Evolutionary conservation across 2,888 invertebrate species (phyloP), one percentile per base, ranked within the genome.

Genomic region (Cheilosia vernalis): DNA sequence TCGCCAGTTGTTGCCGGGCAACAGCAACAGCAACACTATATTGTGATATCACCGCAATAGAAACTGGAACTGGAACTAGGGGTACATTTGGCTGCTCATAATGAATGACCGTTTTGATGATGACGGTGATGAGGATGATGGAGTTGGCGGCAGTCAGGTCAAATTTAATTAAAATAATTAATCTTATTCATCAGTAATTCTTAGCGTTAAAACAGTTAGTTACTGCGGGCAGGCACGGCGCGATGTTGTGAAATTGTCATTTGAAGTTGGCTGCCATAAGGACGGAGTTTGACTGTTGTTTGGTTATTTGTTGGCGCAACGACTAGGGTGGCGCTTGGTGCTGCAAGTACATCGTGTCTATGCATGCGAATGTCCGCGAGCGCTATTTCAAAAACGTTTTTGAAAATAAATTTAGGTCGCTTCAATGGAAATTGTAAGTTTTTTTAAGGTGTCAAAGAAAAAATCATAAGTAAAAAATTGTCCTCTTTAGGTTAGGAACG

Each of bases 161-260:
- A 55, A 66, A 80, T 80, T 85, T 85, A 80, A 85, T 85, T 85
- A 85, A 85, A 85, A 66, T 80, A 85, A 85, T 85, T 85, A 80
- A 85, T 85, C 84, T 85, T 76, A 66, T 66, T 85, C 84, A 80
- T 61, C 42, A 53, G 37, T 72, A 72, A 70, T 64, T 69, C 53
- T 27, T 69, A 13, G 42, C 33, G 56, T 51, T 51, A 67, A 74
- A 74, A 37, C 33, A 44, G 42, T 51, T 15, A 69, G 42, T 58
- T 63, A 70, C n/a, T 7, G 24, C 10, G 44, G 7, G 27, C 27
- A 27, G 27, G 27, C 27, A 27, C 9, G 13, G 37, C 4, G 17
- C 40, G 6, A 51, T 19, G 37, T 10, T 5, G 60, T 10, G 60
- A 42, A 51, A 47, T 61, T 61, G 61, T 61, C 51, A 15, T 9